Base-by-base conservation (phyloP, 2,113 vertebrate species). In the Mohoua ochrocephala region DNA sequence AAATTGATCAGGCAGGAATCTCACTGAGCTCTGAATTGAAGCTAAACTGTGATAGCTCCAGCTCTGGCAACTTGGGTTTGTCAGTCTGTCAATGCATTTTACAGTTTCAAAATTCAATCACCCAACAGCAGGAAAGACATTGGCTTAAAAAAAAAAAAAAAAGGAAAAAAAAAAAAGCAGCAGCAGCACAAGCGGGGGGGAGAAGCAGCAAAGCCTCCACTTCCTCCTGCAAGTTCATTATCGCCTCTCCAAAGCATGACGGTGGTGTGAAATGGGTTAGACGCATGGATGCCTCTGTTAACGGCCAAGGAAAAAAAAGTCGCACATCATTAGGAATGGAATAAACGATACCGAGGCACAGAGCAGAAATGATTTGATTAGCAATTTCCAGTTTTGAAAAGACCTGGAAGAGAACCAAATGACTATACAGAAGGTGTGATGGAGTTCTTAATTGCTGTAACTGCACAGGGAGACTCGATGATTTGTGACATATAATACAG, bases 341-440 rank as follows among this genome's bases (percentile, higher is more conserved):
- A 99, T 99, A 99, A 99, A 99, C 98, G 98, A 99, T 97, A 98
- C 97, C 74, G 97, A 99, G 98, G 98, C 98, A 98, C 98, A 97
- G 98, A 99, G 98, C 98, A 99, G 98, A 99, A 99, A 99, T 98
- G 97, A 99, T 99, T 99, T 99, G 99, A 99, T 99, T 99, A 99
- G 98, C 98, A 98, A 98, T 98, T 98, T 98, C 98, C 98, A 99
- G 98, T 98, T 99, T 98, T 98, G 98, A 98, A 99, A 98, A 98
- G 98, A 99, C 98, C 98, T 99, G 99, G 98, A 99, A 98, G 98
- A 96, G 97, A 98, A 99, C 98, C 98, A 99, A 99, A 99, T 98
- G 98, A 98, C 98, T 98, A 98, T 97, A 98, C 98, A 98, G 98
- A 98, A 99, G 98, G 99, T 99, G 98, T 98, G 98, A 99, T 98